Percentiles rank a stretch among this genome's conserved stretches.
Conservation (phyloP, 2,888 invertebrate species). For the Euproctis similis region DNA sequence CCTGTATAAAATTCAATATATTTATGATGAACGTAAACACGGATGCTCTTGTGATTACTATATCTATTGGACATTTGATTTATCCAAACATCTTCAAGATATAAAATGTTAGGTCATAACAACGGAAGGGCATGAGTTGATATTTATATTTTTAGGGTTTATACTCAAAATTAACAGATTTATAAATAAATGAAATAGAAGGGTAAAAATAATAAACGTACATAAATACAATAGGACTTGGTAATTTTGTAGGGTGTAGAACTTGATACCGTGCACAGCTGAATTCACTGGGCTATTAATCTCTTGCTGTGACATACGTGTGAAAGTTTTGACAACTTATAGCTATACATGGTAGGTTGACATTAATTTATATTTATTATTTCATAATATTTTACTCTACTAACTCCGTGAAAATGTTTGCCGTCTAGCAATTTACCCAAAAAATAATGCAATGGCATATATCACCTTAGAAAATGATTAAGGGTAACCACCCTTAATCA, state of each 20-base stretch:
- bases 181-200: constrained; percentile 1
- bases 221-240: neutral
- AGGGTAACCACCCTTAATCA: too few species aligned
- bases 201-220: constrained; percentile 2
- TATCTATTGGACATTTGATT: constrained; percentile 15
- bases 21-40: constrained; percentile 53
- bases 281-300: constrained; percentile 2
- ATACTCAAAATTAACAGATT: constrained; percentile 3
- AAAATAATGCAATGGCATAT: too few species aligned
- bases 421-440: too few species aligned
- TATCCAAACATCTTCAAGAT: constrained; percentile 1
- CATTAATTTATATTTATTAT: too few species aligned
- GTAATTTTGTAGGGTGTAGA: neutral
- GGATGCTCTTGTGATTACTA: constrained; percentile 30
- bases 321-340: constrained; percentile 1
- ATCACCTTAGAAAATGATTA: too few species aligned
- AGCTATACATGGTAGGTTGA: neutral
- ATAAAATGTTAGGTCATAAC: constrained; percentile 12
- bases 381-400: too few species aligned
- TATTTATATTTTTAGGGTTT: constrained; percentile 7
- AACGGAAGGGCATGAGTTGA: constrained; percentile 5
- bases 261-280: neutral
- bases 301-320: constrained; percentile 11
- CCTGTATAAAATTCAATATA: constrained; percentile 62
- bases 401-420: too few species aligned